Conservation (phyloP, 1,140 invertebrate genomes). For the Heliconius melpomene region DNA sequence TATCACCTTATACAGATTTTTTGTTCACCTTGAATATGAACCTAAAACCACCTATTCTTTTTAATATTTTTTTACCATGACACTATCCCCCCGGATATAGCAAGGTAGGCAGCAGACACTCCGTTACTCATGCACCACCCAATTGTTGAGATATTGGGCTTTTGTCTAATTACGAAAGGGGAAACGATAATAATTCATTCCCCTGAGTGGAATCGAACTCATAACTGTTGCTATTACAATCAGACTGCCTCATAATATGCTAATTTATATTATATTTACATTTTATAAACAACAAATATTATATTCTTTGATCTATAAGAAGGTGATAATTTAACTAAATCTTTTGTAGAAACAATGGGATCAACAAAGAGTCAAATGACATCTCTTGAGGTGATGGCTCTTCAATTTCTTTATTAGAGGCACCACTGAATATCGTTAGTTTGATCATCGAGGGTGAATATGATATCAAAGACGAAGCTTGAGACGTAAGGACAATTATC, state of each 20-base stretch:
- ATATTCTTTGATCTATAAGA: too few relatives aligned
- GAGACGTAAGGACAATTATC: neutral
- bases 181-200: too few relatives aligned
- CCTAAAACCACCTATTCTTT: neutral
- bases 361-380: neutral
- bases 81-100: neutral
- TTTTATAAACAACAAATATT: too few relatives aligned
- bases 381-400: neutral
- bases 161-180: neutral
- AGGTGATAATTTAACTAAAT: neutral
- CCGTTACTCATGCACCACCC: too few relatives aligned
- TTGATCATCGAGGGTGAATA: conserved; percentile 12
- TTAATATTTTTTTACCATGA: neutral
- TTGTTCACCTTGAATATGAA: too few relatives aligned
- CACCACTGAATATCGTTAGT: neutral
- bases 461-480: neutral
- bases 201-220: too few relatives aligned
- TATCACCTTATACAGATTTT: too few relatives aligned
- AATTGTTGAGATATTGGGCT: neutral
- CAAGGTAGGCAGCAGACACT: too few relatives aligned
- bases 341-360: neutral
- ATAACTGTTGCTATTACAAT: neutral
- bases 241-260: too few relatives aligned
- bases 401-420: conserved; percentile 1
- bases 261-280: too few relatives aligned